Base-by-base conservation (phyloP, 2,113 vertebrate species). In the Megalops atlanticus region DNA sequence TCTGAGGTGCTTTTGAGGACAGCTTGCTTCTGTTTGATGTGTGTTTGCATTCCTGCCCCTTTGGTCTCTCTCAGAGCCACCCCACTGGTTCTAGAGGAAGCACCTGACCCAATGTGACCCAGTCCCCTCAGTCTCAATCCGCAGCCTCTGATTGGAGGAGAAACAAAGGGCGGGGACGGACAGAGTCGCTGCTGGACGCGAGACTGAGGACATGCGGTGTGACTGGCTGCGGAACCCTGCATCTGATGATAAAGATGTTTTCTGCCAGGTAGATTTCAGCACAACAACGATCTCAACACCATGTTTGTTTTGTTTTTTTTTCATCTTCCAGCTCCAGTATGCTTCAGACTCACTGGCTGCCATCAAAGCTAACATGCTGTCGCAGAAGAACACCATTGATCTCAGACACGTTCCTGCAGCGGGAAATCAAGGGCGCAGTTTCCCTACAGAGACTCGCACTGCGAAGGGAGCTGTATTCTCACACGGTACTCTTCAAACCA, bases 61-160 rank as follows among this genome's bases (percentile, higher is more conserved):
- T 36, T 78, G 49, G 68, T 78, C 40, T 45, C 41, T 41, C 24
- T 78, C 39, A 47, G 68, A 79, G 36, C 64, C 35, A n/a, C 24
- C 78, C 78, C 31, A 38, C 78, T n/a, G 78, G n/a, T 41, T 52
- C 49, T 43, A 79, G 41, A 49, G 43, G 43, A 79, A 79, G 45
- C 31, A 49, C 78, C n/a, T n/a, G n/a, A n/a, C n/a, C n/a, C n/a
- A n/a, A n/a, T n/a, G n/a, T n/a, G n/a, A n/a, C n/a, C n/a, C n/a
- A n/a, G n/a, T n/a, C n/a, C n/a, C n/a, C n/a, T n/a, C n/a, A n/a
- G n/a, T n/a, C n/a, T n/a, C n/a, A n/a, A n/a, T 36, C 31, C 2
- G 43, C 27, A 79, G 41, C 41, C 49, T 72, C 49, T 47, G 70
- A 79, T 31, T 41, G 24, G 14, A 58, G 4, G 7, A 10, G 27